Base-by-base conservation (phyloP, 2,113 vertebrate species). In the Tachysurus fulvidraco region DNA sequence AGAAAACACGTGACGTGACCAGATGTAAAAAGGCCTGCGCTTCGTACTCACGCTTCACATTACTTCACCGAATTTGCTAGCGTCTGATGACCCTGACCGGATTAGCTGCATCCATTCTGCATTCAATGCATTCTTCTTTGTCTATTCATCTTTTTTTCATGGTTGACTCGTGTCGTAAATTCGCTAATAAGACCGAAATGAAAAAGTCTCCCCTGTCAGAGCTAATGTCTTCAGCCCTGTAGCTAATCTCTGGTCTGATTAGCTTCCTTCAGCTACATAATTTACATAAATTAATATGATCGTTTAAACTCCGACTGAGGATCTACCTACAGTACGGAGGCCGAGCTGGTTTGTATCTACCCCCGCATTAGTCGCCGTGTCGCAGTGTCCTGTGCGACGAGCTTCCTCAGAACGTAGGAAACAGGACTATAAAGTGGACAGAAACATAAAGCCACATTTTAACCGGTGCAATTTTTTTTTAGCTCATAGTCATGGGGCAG, bases 401-500 rank as follows among this genome's bases (percentile, higher is more conserved):
- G 30, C 19, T 44, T 44, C 0, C 1, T 73, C 14, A n/a, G 25
- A 76, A 76, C 0, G n/a, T 7, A 30, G 14, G 28, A 9, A 28
- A 30, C 3, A n/a, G 16, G 7, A 21, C 14, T 0, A 13, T 25
- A 16, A 54, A 77, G 9, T 6, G 13, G n/a, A 77, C 30, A 16
- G 8, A 50, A 55, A 30, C n/a, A 21, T 10, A n/a, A 54, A 78
- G 25, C 19, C 19, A 19, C 30, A 19, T 85, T 60, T 78, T 36
- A 25, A 25, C 57, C 2, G 25, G 46, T 65, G 44, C 57, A 16
- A 0, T 81, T 82, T 65, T 69, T 76, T 59, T 88, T 59, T 88
- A 87, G 82, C 52, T 52, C 41, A 59, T 23, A 85, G 46, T 16
- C 55, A 12, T 23, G 52, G 41, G 52, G 85, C 87, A 89, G 79